phyloP scores from a whole-genome alignment of 2,113 vertebrate genomes.

The Mus spicilegus region DNA sequence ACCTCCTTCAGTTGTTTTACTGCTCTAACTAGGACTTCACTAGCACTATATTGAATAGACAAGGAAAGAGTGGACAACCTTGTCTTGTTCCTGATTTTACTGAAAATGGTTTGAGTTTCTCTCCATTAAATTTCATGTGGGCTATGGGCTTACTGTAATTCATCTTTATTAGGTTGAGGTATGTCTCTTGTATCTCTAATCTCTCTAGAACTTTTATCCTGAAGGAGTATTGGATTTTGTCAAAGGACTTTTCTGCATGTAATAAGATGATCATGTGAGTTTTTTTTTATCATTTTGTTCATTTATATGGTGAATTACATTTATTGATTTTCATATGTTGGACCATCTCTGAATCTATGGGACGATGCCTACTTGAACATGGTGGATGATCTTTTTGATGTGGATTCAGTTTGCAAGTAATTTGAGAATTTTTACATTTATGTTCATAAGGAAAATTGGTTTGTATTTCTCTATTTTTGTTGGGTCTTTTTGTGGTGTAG shows the following conservation, averaged over 20 bases:
- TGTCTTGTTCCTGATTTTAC: neutral
- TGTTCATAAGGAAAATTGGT: neutral
- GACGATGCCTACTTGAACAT: neutral
- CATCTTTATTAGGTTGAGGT: neutral
- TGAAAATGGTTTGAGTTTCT: neutral
- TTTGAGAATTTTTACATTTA: neutral
- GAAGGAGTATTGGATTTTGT: neutral
- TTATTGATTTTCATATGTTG: neutral
- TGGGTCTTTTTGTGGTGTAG: neutral
- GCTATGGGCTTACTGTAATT: neutral
- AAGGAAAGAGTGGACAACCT: neutral
- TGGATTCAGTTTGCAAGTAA: neutral
- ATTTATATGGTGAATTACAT: neutral
- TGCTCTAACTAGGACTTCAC: neutral
- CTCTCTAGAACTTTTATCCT: neutral
- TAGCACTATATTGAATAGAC: neutral
- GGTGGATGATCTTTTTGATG: neutral
- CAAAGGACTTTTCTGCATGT: neutral
- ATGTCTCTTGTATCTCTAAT: neutral
- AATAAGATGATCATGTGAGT: neutral
- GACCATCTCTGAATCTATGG: neutral
- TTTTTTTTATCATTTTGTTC: neutral
- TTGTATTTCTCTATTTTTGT: neutral
- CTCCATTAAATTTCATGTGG: neutral
- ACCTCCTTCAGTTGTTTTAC: neutral